These are phyloP conservation scores for Diplodus sargus DNA, from an alignment of 2,797 vertebrate genomes.

Conservation along the genomic window DNA sequence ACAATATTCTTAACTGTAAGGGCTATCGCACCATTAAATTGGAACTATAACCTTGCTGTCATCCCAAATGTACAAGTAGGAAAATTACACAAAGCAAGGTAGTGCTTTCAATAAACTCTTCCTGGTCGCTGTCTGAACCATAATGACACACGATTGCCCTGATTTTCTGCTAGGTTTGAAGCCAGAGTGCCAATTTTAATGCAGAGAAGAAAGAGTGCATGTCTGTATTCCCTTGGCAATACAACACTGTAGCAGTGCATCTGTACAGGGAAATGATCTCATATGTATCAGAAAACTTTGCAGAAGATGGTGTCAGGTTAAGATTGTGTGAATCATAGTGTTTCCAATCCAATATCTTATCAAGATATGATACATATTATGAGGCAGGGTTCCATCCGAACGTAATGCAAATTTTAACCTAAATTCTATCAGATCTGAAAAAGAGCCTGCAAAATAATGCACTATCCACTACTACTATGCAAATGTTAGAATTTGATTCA, in stretches of 20 bases:
- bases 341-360: no score
- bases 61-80: neutral
- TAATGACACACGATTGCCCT: neutral
- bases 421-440: neutral
- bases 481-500: neutral
- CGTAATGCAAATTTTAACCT: neutral
- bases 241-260: neutral
- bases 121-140: neutral
- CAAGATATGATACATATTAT: no score
- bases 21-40: neutral
- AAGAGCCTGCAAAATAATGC: neutral
- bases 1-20: neutral
- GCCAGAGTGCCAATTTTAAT: neutral
- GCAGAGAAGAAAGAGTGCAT: no score
- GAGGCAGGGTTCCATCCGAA: neutral
- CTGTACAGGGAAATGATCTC: no score
- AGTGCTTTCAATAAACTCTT: neutral
- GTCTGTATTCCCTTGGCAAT: neutral
- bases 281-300: no score
- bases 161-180: neutral
- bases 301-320: no score
- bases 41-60: neutral
- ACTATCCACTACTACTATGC: neutral
- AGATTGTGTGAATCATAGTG: no score
- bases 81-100: neutral